phyloP scores from a whole-genome alignment of 2,113 vertebrate species.

The Gobiocypris rarus region DNA sequence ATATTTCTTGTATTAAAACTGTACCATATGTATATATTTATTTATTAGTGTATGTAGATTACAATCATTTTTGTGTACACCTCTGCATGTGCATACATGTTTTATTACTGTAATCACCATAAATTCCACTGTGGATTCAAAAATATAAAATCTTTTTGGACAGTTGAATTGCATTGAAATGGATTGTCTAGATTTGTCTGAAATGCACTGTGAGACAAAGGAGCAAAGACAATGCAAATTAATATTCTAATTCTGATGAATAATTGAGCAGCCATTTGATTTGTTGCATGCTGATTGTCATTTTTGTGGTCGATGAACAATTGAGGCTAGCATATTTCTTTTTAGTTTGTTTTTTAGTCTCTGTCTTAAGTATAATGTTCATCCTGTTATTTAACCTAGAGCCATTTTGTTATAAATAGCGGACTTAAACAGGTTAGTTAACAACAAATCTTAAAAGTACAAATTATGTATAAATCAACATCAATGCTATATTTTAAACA shows the following conservation, averaged over 20 bases:
- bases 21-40: slow-evolving; percentile 39
- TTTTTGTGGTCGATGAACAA: background rate
- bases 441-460: background rate
- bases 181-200: background rate
- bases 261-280: background rate
- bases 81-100: slow-evolving; percentile 42
- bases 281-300: background rate
- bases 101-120: slow-evolving; percentile 11
- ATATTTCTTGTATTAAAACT: slow-evolving; percentile 15
- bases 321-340: background rate
- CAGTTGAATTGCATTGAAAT: background rate
- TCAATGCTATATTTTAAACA: background rate
- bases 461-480: background rate
- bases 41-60: slow-evolving; percentile 44
- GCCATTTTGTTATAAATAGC: background rate
- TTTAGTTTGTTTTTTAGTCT: background rate
- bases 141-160: slow-evolving; percentile 10
- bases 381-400: background rate
- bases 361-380: background rate
- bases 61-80: slow-evolving; percentile 35
- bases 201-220: background rate
- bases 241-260: background rate
- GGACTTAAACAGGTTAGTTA: background rate
- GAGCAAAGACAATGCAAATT: background rate
- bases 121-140: slow-evolving; percentile 29